A percentile compares a stretch with the other conserved stretches of the same genome.
phyloP scores from a whole-genome alignment of 2,888 invertebrate genomes.

The Phyto melanocephala region DNA sequence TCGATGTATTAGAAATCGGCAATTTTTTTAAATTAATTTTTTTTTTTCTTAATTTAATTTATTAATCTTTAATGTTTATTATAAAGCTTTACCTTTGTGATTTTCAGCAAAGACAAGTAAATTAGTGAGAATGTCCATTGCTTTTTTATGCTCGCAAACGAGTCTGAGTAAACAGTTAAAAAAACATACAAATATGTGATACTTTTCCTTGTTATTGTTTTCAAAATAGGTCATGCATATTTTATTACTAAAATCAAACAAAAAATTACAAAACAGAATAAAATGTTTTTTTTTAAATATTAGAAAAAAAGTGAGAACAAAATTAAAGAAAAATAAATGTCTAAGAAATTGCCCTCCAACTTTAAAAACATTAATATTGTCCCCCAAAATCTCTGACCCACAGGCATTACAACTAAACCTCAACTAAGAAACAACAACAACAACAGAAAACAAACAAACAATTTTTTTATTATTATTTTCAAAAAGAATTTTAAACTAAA shows the following conservation, averaged over 20 bases:
- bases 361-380: constrained; percentile 52
- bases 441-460: not conserved
- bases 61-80: too few species aligned
- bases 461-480: not conserved
- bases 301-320: not conserved
- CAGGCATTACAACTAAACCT: constrained; percentile 46
- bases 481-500: not conserved
- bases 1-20: too few species aligned
- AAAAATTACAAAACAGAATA: not conserved
- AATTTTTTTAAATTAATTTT: too few species aligned
- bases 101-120: too few species aligned
- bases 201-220: too few species aligned
- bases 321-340: not conserved
- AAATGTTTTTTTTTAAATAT: constrained; percentile 12
- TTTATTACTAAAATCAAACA: not conserved
- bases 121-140: too few species aligned
- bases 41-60: too few species aligned
- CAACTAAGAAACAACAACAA: not conserved
- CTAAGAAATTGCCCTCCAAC: constrained; percentile 34
- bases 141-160: too few species aligned
- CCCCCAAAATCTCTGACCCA: constrained; percentile 56
- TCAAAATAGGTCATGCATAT: too few species aligned
- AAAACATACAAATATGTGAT: not conserved
- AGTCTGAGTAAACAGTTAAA: too few species aligned
- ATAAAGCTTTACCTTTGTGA: too few species aligned